phyloP scores from a whole-genome alignment of 2,113 vertebrate species.

The Rhombomys opimus region DNA sequence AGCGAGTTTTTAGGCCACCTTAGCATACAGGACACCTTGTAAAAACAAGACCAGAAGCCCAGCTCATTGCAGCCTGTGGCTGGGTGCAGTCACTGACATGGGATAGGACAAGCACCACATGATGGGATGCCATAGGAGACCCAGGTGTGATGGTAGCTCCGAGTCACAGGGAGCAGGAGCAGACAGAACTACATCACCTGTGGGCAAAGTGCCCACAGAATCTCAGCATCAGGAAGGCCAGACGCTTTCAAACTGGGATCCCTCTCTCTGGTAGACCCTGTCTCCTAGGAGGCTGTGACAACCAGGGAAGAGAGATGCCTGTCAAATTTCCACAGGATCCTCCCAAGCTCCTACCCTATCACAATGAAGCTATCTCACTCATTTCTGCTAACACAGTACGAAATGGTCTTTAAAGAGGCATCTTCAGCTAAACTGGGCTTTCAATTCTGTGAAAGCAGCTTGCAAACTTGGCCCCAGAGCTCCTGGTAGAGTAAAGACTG shows the following conservation, averaged over 20 bases:
- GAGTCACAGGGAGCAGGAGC: neutral
- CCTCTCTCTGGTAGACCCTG: neutral
- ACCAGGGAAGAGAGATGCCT: neutral
- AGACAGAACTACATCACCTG: neutral
- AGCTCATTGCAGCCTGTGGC: neutral
- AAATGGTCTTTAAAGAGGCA: neutral
- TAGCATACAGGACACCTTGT: neutral
- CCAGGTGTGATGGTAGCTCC: neutral
- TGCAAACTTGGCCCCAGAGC: neutral
- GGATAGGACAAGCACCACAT: neutral
- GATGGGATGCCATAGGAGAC: neutral
- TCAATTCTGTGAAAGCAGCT: neutral
- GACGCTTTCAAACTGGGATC: no score
- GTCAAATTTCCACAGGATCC: neutral
- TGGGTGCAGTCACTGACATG: neutral
- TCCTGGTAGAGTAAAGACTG: neutral
- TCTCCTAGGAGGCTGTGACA: neutral
- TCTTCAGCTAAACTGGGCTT: neutral
- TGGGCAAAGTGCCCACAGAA: neutral
- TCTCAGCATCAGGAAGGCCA: neutral
- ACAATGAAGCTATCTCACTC: neutral
- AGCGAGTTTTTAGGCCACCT: neutral
- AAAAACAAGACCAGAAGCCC: neutral
- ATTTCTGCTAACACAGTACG: neutral
- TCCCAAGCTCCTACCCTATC: neutral